These are phyloP conservation scores for Philereme vetulata DNA, from an alignment of 2,888 invertebrate genomes.

Conservation along the genomic window DNA sequence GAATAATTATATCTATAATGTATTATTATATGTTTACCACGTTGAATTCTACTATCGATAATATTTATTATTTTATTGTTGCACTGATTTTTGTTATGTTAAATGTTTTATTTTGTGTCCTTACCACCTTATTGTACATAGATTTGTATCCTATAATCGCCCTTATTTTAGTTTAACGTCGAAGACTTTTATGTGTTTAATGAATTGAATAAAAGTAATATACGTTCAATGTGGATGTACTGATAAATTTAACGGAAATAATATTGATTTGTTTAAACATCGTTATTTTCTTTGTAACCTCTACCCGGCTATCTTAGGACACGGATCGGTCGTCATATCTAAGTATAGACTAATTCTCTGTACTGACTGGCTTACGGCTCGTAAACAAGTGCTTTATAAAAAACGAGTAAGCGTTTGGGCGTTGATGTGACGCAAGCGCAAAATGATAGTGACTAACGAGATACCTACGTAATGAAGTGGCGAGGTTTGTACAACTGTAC, in stretches of 20 bases:
- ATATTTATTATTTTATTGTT: conserved; percentile 83
- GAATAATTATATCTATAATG: conserved; percentile 64
- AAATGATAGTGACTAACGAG: conserved; percentile 55
- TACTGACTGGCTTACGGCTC: conserved; percentile 30
- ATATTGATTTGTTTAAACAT: conserved; percentile 82
- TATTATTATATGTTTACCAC: conserved; percentile 77
- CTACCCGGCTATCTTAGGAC: conserved; percentile 12
- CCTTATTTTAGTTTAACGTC: conserved; percentile 75
- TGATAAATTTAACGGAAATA: conserved; percentile 83
- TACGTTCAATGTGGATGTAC: conserved; percentile 82
- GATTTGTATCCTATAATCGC: conserved; percentile 69
- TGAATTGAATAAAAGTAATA: conserved; percentile 66
- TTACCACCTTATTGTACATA: conserved; percentile 80
- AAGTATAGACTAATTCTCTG: conserved; percentile 42
- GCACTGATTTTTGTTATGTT: conserved; percentile 82
- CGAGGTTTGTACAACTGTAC: conserved; percentile 2
- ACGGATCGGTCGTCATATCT: conserved; percentile 34
- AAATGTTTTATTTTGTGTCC: conserved; percentile 80
- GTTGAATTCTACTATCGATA: conserved; percentile 77
- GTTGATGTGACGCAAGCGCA: conserved; percentile 49
- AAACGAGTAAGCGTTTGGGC: conserved; percentile 11
- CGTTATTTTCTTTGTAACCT: conserved; percentile 50
- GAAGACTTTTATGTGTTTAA: conserved; percentile 77
- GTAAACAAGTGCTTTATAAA: conserved; percentile 38
- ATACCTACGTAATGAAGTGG: conserved; percentile 44